phyloP scores from a whole-genome alignment of 2,113 vertebrate species.

The Phasianus colchicus region DNA sequence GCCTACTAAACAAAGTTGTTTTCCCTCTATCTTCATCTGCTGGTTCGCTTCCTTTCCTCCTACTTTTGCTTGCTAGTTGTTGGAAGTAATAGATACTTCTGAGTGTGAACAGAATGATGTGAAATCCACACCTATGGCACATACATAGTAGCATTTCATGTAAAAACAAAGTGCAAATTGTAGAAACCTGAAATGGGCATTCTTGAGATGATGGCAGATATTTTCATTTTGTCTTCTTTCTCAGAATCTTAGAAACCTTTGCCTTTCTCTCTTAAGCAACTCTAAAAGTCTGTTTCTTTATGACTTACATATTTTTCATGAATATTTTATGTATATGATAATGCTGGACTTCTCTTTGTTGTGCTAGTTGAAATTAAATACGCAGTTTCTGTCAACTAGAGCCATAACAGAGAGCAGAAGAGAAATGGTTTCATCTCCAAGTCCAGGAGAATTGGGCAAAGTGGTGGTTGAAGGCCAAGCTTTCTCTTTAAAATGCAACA shows the following conservation, averaged over 20 bases:
- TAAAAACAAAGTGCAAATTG: neutral
- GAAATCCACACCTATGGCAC: neutral
- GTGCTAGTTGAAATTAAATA: neutral
- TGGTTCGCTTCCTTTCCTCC: neutral
- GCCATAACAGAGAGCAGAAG: neutral
- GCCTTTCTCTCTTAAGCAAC: neutral
- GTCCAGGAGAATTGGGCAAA: neutral
- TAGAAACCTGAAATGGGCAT: neutral
- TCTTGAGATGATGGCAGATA: neutral
- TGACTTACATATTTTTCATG: neutral
- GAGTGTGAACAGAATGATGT: neutral
- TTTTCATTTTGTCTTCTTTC: neutral
- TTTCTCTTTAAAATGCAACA: neutral
- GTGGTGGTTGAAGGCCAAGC: neutral
- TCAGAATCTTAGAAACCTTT: neutral
- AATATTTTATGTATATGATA: neutral
- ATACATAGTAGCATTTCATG: neutral
- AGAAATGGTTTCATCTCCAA: neutral
- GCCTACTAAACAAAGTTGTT: neutral
- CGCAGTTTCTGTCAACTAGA: neutral
- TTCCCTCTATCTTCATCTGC: neutral
- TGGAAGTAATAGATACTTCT: neutral
- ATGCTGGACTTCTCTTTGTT: neutral
- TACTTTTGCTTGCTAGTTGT: neutral
- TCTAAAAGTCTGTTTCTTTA: neutral